phyloP scores from a whole-genome alignment of 2,113 vertebrate species.

The Callocephalon fimbriatum region DNA sequence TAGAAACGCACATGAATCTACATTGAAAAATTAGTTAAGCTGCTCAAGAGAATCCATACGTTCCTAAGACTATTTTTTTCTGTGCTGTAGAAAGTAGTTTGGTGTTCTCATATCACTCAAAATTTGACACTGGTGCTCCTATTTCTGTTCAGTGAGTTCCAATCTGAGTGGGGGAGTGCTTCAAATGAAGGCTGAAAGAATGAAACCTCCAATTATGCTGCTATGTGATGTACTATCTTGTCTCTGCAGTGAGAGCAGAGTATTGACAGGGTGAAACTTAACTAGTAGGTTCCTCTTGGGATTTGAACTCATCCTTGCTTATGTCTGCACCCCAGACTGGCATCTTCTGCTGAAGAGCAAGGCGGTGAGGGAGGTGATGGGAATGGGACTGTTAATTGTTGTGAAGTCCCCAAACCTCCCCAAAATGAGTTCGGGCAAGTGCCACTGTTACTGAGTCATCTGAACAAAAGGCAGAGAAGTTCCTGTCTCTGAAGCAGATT shows the following conservation, averaged over 20 bases:
- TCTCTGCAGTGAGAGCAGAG: background rate
- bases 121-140: background rate
- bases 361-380: rapidly evolving
- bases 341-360: background rate
- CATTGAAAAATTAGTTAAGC: background rate
- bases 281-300: background rate
- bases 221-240: background rate
- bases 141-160: background rate
- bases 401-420: background rate
- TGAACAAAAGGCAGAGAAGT: background rate
- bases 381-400: rapidly evolving
- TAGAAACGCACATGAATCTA: background rate
- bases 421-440: background rate
- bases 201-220: constrained; percentile 40
- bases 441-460: background rate
- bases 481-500: background rate
- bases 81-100: background rate
- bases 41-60: background rate
- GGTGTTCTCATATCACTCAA: background rate
- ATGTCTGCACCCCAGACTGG: rapidly evolving
- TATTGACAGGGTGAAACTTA: background rate
- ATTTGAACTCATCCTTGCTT: background rate
- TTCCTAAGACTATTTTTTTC: background rate
- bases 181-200: constrained; percentile 12
- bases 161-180: background rate